phyloP scores from a whole-genome alignment of 1,140 invertebrate species.

The Drosophila seguyi region DNA sequence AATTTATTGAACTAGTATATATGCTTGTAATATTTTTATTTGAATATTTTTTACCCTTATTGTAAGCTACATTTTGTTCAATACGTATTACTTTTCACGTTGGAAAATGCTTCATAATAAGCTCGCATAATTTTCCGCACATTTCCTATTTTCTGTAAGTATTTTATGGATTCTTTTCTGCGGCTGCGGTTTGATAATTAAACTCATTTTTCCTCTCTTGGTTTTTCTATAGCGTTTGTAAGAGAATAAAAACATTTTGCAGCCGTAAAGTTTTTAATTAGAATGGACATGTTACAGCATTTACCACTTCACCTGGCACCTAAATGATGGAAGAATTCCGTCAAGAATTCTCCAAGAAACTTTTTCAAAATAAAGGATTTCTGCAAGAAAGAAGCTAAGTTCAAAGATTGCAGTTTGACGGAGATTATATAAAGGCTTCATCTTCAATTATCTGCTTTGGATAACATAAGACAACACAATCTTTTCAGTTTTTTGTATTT shows the following conservation, averaged over 20 bases:
- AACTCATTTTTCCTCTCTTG: not conserved
- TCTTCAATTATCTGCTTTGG: not conserved
- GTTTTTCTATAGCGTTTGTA: not conserved
- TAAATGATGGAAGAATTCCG: not conserved
- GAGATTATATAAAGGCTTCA: too few relatives aligned
- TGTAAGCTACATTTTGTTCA: too few relatives aligned
- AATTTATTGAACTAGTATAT: not conserved
- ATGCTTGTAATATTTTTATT: not conserved
- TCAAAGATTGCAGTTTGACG: not conserved
- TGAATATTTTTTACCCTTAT: not conserved
- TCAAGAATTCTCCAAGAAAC: not conserved
- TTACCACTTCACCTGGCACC: slow-evolving; percentile 15
- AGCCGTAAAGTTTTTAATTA: slow-evolving; percentile 28
- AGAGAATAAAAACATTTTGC: slow-evolving; percentile 6
- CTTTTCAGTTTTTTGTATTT: not conserved
- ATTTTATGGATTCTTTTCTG: not conserved
- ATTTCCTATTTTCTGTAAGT: not conserved
- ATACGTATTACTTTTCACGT: not conserved
- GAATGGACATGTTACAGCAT: slow-evolving; percentile 28
- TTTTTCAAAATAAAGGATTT: too few relatives aligned
- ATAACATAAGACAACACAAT: too few relatives aligned
- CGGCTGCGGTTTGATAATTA: not conserved
- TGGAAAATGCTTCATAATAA: not conserved
- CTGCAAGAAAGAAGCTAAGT: not conserved
- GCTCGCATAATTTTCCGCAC: not conserved